These are phyloP conservation scores for Imbricaverruca yamaguchii DNA, from an alignment of 2,888 invertebrate genomes.

Conservation along the genomic window DNA sequence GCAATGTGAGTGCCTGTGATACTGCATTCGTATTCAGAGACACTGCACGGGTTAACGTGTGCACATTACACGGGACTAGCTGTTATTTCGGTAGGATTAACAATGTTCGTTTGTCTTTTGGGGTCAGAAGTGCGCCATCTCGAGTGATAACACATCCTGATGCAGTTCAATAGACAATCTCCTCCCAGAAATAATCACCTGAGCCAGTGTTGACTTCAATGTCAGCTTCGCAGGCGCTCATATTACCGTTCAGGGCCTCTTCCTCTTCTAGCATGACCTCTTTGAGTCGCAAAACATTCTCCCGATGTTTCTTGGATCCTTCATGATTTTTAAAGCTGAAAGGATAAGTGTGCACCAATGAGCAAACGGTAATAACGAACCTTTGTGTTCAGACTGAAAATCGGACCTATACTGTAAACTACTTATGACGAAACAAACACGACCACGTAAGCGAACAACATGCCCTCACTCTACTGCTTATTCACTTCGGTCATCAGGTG, in stretches of 20 bases:
- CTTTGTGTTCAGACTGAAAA: no score
- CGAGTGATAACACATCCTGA: neutral
- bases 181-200: neutral
- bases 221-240: neutral
- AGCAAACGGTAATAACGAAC: neutral
- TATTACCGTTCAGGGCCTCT: neutral
- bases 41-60: neutral
- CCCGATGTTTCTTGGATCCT: neutral
- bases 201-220: neutral
- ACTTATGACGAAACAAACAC: neutral
- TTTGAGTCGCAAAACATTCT: neutral
- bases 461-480: no score
- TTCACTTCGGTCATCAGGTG: no score
- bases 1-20: neutral
- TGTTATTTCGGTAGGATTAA: neutral
- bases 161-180: neutral
- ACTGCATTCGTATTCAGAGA: neutral
- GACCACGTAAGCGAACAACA: neutral
- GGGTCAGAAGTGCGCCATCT: neutral
- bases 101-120: neutral
- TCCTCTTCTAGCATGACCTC: neutral
- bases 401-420: neutral
- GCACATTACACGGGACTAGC: neutral
- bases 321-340: neutral
- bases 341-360: neutral